Percentiles rank a stretch among this genome's conserved stretches.
Conservation (phyloP, 2,113 vertebrate genomes). For the Raphicerus campestris region DNA sequence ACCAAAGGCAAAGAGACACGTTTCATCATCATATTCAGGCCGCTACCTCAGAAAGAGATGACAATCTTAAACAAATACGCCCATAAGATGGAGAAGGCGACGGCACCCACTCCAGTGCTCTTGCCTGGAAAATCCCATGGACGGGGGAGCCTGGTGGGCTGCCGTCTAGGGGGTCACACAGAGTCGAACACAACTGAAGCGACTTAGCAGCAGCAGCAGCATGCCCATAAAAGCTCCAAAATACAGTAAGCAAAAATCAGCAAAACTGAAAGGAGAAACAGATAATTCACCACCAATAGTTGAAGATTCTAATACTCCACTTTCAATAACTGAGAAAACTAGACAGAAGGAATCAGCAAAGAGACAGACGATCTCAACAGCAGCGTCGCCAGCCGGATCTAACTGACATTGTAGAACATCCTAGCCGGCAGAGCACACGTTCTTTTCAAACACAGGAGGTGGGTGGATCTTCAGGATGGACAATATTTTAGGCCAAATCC, state of each 20-base stretch:
- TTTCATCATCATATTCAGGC: background rate
- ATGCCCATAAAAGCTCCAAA: background rate
- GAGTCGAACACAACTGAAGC: too few species aligned
- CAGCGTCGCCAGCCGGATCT: background rate
- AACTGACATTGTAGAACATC: rapidly evolving
- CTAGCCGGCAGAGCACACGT: background rate
- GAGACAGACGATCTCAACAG: rapidly evolving
- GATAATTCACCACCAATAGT: background rate
- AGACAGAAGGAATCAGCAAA: background rate
- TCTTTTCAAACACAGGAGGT: background rate
- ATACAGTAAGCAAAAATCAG: background rate
- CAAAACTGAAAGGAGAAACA: background rate
- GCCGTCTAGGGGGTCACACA: too few species aligned
- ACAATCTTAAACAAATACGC: background rate
- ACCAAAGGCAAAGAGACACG: background rate
- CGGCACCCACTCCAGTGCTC: too few species aligned
- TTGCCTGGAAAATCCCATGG: too few species aligned
- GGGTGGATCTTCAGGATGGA: background rate
- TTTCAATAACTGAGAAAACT: background rate
- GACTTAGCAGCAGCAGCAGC: too few species aligned
- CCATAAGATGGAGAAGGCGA: rapidly evolving
- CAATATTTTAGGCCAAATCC: background rate
- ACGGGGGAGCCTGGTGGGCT: too few species aligned
- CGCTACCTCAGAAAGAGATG: background rate
- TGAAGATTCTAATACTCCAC: background rate